These are phyloP conservation scores for Calidris pugnax DNA, from an alignment of 2,113 vertebrate species.

Conservation along the genomic window DNA sequence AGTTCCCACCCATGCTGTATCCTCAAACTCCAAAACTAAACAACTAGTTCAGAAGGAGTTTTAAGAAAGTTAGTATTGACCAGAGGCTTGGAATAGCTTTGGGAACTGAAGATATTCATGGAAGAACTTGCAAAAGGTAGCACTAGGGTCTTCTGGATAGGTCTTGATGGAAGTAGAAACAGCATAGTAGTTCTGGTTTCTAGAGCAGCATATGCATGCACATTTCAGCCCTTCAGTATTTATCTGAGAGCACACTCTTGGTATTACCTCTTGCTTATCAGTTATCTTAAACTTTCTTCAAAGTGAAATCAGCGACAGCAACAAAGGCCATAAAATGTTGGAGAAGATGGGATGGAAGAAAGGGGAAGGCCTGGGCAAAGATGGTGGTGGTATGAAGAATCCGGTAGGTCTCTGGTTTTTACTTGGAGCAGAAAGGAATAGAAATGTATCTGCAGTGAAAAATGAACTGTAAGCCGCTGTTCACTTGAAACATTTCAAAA, in stretches of 20 bases:
- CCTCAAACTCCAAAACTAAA: neutral
- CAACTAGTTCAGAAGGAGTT: neutral
- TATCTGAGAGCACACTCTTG: neutral
- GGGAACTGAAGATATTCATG: neutral
- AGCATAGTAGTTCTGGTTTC: neutral
- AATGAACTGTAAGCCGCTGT: neutral
- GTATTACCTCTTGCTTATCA: neutral
- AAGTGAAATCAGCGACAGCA: slow-evolving; percentile 93
- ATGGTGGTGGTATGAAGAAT: slow-evolving; percentile 87
- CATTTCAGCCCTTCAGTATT: neutral
- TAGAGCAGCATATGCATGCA: neutral
- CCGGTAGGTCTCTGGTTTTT: slow-evolving; percentile 79
- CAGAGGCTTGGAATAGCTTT: neutral
- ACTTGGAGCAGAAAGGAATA: neutral
- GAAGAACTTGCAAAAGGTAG: neutral
- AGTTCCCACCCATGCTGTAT: neutral
- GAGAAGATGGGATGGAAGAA: slow-evolving; percentile 99
- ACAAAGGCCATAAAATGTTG: slow-evolving; percentile 95
- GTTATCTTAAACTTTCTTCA: slow-evolving; percentile 23
- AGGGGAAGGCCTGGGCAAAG: slow-evolving; percentile 94
- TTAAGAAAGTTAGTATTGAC: neutral
- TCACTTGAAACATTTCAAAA: neutral
- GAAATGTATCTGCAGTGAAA: neutral
- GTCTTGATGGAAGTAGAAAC: neutral
- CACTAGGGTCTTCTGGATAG: neutral